These are phyloP conservation scores for Zaprionus lachaisei DNA, from an alignment of 1,140 invertebrate genomes.

Conservation along the genomic window DNA sequence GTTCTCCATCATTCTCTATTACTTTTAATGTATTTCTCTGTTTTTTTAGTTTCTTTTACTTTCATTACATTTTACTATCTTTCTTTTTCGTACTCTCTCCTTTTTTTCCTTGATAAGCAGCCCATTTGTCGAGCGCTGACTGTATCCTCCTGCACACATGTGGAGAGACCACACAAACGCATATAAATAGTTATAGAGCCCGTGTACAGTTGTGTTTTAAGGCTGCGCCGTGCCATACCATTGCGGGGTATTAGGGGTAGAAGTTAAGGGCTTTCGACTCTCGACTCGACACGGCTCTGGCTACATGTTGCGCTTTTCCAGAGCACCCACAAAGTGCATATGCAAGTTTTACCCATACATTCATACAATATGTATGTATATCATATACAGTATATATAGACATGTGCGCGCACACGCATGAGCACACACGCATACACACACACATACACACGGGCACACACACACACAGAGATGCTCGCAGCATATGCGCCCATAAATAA, in stretches of 20 bases:
- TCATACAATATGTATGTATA: neutral
- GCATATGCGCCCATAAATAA: slow-evolving; percentile 72
- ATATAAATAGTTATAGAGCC: slow-evolving; percentile 6
- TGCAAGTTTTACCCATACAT: slow-evolving; percentile 3
- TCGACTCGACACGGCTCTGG: neutral
- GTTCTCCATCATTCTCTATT: neutral
- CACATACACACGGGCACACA: slow-evolving; percentile 25
- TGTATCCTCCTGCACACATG: neutral
- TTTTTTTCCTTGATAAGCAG: neutral
- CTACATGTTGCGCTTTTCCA: slow-evolving; percentile 67
- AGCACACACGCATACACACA: slow-evolving; percentile 25
- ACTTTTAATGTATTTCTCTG: neutral
- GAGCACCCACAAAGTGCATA: slow-evolving; percentile 7
- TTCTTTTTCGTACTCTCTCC: neutral
- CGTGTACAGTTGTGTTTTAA: slow-evolving; percentile 24
- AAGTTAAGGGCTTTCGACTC: slow-evolving; percentile 19
- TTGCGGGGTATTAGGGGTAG: slow-evolving; percentile 32
- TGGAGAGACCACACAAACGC: neutral
- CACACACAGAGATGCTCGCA: slow-evolving; percentile 20
- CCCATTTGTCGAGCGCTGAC: neutral
- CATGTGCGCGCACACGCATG: slow-evolving; percentile 10
- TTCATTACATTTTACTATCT: neutral
- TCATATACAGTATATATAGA: slow-evolving; percentile 3
- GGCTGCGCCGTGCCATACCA: neutral
- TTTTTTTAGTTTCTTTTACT: neutral